These are phyloP conservation scores for Nebria brevicollis DNA, from an alignment of 2,888 invertebrate species.

Conservation along the genomic window DNA sequence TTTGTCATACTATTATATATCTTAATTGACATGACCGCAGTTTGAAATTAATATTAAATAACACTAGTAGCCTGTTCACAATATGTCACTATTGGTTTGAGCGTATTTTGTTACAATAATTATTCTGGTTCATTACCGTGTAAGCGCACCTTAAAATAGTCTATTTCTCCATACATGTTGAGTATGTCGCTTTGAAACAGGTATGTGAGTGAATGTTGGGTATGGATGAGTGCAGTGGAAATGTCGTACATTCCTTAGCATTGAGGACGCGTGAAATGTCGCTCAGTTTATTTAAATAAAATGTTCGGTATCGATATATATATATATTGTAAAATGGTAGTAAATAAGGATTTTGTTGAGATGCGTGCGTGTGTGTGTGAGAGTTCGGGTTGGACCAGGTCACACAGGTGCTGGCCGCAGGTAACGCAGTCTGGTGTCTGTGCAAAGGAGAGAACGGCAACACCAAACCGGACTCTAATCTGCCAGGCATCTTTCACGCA, in stretches of 20 bases:
- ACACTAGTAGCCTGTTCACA: neutral
- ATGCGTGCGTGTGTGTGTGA: slow-evolving; percentile 18
- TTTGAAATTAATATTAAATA: neutral
- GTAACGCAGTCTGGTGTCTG: slow-evolving; percentile 7
- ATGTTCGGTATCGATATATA: neutral
- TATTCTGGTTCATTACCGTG: neutral
- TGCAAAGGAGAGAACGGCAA: slow-evolving; percentile 7
- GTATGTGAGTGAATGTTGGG: neutral
- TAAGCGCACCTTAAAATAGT: neutral
- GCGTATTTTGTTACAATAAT: neutral
- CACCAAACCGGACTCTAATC: slow-evolving; percentile 5
- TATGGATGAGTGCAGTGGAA: neutral
- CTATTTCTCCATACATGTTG: too few relatives aligned
- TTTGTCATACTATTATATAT: neutral
- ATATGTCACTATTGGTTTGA: neutral
- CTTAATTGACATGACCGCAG: neutral
- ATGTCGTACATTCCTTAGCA: neutral
- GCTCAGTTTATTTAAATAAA: slow-evolving; percentile 19
- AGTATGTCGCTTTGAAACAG: too few relatives aligned
- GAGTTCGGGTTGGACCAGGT: slow-evolving; percentile 21
- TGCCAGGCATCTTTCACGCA: neutral
- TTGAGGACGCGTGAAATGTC: neutral
- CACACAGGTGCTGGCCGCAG: slow-evolving; percentile 28
- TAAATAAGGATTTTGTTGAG: slow-evolving; percentile 1
- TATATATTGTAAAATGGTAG: slow-evolving; percentile 9